Conservation (phyloP, 35 echinoderm and acorn worm genomes). For the Hemicentrotus pulcherrimus region DNA sequence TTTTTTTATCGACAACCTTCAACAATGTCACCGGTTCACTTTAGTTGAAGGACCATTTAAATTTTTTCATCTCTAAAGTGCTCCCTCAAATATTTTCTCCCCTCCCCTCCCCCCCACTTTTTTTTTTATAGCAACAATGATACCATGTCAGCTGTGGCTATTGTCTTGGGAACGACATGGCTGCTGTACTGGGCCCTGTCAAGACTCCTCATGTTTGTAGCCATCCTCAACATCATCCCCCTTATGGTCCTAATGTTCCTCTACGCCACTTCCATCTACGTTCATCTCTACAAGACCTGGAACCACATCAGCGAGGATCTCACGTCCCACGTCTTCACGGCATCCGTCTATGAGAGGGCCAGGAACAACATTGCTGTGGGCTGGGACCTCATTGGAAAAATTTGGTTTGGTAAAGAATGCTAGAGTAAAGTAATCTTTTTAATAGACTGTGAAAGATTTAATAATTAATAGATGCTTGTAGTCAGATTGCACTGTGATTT, state of each 20-base stretch:
- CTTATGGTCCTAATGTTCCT: conserved; percentile 25
- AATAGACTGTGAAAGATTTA: no score
- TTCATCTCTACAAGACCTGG: conserved; percentile 26
- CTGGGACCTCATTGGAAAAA: conserved; percentile 22
- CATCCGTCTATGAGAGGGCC: conserved; percentile 13
- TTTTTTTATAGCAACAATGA: background rate
- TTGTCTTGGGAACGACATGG: background rate
- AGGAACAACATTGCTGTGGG: conserved; percentile 12
- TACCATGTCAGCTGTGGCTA: background rate
- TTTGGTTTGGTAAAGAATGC: conserved; percentile 30
- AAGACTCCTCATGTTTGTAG: background rate
- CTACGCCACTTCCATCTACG: background rate
- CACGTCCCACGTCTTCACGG: background rate
- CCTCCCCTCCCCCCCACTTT: background rate
- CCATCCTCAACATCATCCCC: conserved; percentile 29
- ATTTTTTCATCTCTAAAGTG: no score
- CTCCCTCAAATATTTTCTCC: no score
- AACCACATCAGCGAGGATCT: conserved; percentile 14
- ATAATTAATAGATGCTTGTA: no score
- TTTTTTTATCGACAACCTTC: no score
- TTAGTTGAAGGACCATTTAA: no score
- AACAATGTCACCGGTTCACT: no score
- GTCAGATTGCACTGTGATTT: no score
- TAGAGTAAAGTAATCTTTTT: no score
- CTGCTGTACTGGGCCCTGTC: background rate